Conservation (phyloP, 2,113 vertebrate genomes). For the Siniperca chuatsi region DNA sequence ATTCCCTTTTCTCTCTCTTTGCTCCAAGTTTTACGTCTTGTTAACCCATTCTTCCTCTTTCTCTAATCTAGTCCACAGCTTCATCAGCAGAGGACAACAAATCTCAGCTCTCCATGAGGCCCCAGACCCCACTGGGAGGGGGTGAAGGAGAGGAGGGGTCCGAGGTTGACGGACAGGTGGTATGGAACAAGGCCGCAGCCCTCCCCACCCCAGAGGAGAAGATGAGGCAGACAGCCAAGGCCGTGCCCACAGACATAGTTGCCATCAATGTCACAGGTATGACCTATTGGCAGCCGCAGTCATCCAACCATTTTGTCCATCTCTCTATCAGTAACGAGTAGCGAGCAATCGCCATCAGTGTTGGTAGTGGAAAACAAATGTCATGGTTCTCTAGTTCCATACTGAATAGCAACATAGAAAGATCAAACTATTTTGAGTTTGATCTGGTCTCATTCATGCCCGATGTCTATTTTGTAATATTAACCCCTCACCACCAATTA, state of each 20-base stretch:
- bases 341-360: conserved; percentile 1
- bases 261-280: conserved; percentile 97
- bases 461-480: not conserved
- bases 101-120: conserved; percentile 86
- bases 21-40: not conserved
- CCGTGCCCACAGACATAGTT: conserved; percentile 93
- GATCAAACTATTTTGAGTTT: conserved; percentile 8
- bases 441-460: conserved; percentile 25
- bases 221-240: conserved; percentile 93
- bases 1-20: not conserved
- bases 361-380: not conserved
- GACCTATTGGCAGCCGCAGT: not conserved
- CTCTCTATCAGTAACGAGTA: conserved; percentile 16
- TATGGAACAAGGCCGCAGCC: conserved; percentile 87
- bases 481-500: conserved; percentile 10
- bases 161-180: conserved; percentile 88
- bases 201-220: conserved; percentile 97
- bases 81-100: conserved; percentile 91
- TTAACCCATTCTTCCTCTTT: not conserved
- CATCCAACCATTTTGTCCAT: not conserved
- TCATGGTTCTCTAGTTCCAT: conserved; percentile 17
- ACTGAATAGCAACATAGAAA: not conserved
- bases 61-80: conserved; percentile 82
- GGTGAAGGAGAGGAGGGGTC: conserved; percentile 80
- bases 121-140: conserved; percentile 82